These are phyloP conservation scores for Yponomeuta cagnagella DNA, from an alignment of 2,888 invertebrate genomes.

Conservation along the genomic window DNA sequence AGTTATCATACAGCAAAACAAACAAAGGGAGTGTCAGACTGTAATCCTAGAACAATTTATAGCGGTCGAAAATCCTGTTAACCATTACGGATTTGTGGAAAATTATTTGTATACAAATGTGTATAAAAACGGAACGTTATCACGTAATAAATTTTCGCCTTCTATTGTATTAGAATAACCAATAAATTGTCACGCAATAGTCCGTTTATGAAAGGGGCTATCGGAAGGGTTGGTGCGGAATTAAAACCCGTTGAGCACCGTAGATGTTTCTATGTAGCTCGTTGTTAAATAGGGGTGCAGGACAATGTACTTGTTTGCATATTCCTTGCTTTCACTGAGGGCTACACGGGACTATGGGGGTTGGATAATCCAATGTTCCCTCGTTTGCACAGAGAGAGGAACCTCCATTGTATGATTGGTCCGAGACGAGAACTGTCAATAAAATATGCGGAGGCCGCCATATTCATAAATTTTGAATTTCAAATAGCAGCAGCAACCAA, in stretches of 20 bases:
- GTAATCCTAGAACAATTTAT: slow-evolving; percentile 22
- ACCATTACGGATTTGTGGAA: slow-evolving; percentile 33
- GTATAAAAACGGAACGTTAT: slow-evolving; percentile 53
- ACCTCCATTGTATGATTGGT: background rate
- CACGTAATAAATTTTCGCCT: slow-evolving; percentile 64
- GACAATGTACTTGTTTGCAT: slow-evolving; percentile 17
- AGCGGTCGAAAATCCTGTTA: slow-evolving; percentile 24
- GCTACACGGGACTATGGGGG: slow-evolving; percentile 11
- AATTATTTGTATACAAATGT: slow-evolving; percentile 39
- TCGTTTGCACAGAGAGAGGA: slow-evolving; percentile 1
- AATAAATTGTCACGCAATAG: slow-evolving; percentile 66
- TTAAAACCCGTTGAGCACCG: slow-evolving; percentile 33
- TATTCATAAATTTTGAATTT: background rate
- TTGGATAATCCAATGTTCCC: slow-evolving; percentile 6
- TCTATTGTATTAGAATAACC: slow-evolving; percentile 59
- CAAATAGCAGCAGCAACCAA: background rate
- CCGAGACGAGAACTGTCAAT: background rate
- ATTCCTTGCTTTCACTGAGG: slow-evolving; percentile 9
- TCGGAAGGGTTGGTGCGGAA: slow-evolving; percentile 17
- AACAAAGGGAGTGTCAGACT: background rate
- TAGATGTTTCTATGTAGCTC: slow-evolving; percentile 24
- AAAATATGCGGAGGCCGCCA: background rate
- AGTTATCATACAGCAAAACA: background rate
- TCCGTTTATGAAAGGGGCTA: slow-evolving; percentile 14
- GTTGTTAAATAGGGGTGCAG: slow-evolving; percentile 18